These are phyloP conservation scores for Varanus salvator DNA, from an alignment of 2,113 vertebrate genomes.

Conservation along the genomic window DNA sequence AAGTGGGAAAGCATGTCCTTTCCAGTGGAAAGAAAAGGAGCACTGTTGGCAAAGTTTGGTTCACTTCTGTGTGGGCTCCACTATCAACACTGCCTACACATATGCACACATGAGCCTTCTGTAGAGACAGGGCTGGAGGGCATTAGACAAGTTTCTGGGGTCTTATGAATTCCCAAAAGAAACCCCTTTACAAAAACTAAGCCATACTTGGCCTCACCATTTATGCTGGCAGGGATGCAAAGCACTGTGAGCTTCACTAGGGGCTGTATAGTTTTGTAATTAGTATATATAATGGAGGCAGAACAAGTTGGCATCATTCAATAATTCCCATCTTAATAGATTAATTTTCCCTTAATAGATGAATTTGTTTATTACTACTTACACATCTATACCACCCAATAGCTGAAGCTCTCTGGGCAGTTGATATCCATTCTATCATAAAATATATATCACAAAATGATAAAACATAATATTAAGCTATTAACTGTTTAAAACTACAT, in stretches of 20 bases:
- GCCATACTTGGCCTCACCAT: neutral
- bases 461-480: too few species aligned
- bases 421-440: too few species aligned
- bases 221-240: constrained; percentile 4
- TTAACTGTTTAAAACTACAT: too few species aligned
- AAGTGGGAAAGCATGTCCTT: neutral
- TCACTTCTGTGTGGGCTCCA: neutral
- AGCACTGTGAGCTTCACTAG: neutral
- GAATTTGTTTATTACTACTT: too few species aligned
- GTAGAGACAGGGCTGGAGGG: neutral
- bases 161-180: neutral
- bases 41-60: neutral
- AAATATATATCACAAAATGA: too few species aligned
- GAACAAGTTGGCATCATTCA: constrained; percentile 17
- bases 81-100: neutral
- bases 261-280: constrained; percentile 20
- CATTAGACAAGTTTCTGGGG: too few species aligned
- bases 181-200: constrained; percentile 27
- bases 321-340: constrained; percentile 31
- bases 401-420: too few species aligned
- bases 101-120: neutral
- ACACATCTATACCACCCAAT: too few species aligned
- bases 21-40: neutral
- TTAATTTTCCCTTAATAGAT: neutral
- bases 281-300: constrained; percentile 18